Base-by-base conservation (phyloP, 2,113 vertebrate species). In the Geococcyx californianus region DNA sequence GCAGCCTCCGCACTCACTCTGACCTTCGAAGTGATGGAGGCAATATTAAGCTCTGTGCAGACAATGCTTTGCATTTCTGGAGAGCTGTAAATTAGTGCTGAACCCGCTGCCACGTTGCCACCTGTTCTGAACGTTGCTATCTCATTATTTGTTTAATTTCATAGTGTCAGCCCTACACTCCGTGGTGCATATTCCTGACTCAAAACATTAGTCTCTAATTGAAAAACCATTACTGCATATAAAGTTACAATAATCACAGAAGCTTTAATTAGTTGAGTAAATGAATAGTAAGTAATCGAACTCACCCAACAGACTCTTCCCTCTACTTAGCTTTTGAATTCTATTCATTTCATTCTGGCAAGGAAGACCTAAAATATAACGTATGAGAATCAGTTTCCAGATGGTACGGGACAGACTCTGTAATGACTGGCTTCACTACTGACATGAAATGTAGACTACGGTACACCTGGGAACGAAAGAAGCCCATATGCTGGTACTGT, bases 271-370 rank as follows among this genome's bases (percentile, higher is more conserved):
- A 96, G 94, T 87, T 89, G 84, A 95, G 95, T 93, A 95, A 98
- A 97, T 52, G 81, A 97, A 92, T 95, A 91, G 91, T 90, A 81
- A 96, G 92, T 93, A 96, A 93, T 58, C 56, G 62, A 94, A 98
- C 99, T 98, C 95, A 99, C 99, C 99, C 98, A 99, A 95, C 92
- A 99, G 98, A 97, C 97, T 98, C 97, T 99, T 99, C 96, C 98
- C 98, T 93, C 98, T 98, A 97, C 98, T 98, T 94, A 99, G 98
- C 97, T 98, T 98, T 97, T 99, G 99, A 98, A 99, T 99, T 98
- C 98, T 99, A 98, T 98, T 99, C 98, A 99, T 99, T 97, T 99
- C 99, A 74, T 98, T 99, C 98, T 99, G 99, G 98, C 99, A 99
- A 42, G 99, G 99, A 97, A 99, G 98, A 96, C 99, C 99, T 99